Percentiles rank a stretch among this genome's conserved stretches.
phyloP scores from a whole-genome alignment of 2,113 vertebrate species.

The Rhea pennata region DNA sequence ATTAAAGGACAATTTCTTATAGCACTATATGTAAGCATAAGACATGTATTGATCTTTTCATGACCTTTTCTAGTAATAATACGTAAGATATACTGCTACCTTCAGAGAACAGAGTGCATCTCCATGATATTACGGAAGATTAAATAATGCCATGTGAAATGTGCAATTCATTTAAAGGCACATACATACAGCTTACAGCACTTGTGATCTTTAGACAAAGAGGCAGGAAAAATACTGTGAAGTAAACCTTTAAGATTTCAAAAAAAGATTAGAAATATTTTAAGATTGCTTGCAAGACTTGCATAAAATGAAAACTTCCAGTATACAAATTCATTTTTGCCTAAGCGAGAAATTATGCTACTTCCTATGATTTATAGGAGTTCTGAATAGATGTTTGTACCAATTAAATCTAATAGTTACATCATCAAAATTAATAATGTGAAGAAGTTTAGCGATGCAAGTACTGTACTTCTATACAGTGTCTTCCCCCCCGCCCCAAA shows the following conservation, averaged over 20 bases:
- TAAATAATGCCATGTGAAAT: constrained; percentile 14
- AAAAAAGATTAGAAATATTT: neutral
- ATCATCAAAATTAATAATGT: neutral
- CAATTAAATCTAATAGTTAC: neutral
- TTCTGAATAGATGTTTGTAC: neutral
- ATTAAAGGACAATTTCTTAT: constrained; percentile 42
- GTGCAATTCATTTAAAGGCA: neutral
- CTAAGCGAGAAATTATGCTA: neutral
- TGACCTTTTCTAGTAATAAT: constrained; percentile 65
- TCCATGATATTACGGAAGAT: neutral
- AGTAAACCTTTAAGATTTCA: neutral
- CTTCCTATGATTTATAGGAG: neutral
- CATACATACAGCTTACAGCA: neutral
- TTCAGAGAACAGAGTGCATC: constrained; percentile 32
- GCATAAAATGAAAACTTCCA: neutral
- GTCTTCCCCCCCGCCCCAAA: no score
- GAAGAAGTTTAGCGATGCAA: neutral
- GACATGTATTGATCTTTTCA: constrained; percentile 38
- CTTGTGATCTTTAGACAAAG: neutral
- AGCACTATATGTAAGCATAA: constrained; percentile 38
- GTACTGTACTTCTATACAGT: neutral
- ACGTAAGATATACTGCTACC: neutral
- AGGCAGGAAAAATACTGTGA: neutral
- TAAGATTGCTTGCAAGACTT: neutral
- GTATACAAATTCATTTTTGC: neutral